phyloP scores from a whole-genome alignment of 2,797 vertebrate species.

The Rhynchonycteris naso region DNA sequence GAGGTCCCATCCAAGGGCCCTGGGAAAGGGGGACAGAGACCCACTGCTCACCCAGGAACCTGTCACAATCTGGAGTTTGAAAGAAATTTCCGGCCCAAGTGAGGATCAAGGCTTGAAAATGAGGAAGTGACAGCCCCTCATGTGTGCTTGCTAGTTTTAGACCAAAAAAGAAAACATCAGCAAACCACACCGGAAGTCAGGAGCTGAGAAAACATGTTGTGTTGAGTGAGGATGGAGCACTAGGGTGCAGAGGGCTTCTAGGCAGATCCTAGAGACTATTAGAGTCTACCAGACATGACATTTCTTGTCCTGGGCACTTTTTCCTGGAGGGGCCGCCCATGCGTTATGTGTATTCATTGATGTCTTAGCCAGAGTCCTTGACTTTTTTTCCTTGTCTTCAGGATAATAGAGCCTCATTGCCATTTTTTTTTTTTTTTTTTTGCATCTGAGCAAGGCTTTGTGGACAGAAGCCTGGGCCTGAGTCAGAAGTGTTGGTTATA shows the following conservation, averaged over 20 bases:
- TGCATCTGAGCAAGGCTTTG: not conserved
- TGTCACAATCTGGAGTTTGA: not conserved
- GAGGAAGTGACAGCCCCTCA: slow-evolving; percentile 68
- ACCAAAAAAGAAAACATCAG: slow-evolving; percentile 56
- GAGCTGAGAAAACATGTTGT: slow-evolving; percentile 57
- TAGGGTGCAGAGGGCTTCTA: not conserved
- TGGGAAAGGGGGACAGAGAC: not conserved
- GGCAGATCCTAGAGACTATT: not conserved
- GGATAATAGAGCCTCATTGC: not conserved
- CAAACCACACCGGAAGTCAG: slow-evolving; percentile 68
- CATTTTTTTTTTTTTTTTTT: not conserved
- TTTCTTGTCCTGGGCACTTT: not conserved
- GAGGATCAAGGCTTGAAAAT: slow-evolving; percentile 40
- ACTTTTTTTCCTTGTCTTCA: not conserved
- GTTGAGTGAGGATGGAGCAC: not conserved
- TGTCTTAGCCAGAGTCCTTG: not conserved
- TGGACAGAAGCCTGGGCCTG: not conserved
- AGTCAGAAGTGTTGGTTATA: not conserved
- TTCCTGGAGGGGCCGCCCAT: not conserved
- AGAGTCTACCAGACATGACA: not conserved
- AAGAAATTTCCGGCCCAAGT: not conserved
- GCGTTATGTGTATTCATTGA: too few relatives aligned
- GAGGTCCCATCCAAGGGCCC: not conserved
- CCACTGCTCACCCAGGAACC: not conserved
- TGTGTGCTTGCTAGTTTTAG: slow-evolving; percentile 49